Evolutionary conservation across 2,113 vertebrate genomes (phyloP).

Genomic region (Indicator indicator): DNA sequence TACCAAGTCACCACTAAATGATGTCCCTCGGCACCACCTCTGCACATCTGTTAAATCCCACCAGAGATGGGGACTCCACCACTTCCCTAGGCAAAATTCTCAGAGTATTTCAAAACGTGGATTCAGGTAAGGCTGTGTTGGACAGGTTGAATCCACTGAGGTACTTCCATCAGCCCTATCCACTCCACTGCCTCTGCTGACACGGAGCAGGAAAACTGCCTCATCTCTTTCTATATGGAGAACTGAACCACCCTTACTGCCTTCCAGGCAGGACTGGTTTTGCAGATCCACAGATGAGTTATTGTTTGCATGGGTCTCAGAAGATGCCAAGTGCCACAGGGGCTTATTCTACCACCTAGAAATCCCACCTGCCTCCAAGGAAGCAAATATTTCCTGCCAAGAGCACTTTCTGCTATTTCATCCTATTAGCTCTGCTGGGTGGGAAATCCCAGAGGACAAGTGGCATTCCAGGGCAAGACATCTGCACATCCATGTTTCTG

Average conservation of each 20-base stretch:
- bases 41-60: no score
- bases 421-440: not conserved
- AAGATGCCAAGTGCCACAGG: conserved; percentile 1
- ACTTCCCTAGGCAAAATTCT: not conserved
- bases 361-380: not conserved
- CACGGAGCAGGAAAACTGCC: not conserved
- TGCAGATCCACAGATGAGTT: not conserved
- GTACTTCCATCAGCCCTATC: not conserved
- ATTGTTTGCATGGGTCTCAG: not conserved
- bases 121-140: not conserved
- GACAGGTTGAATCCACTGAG: not conserved
- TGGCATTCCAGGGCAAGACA: not conserved
- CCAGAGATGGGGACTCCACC: no score
- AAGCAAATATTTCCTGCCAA: not conserved
- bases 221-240: not conserved
- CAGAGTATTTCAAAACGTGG: not conserved
- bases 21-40: no score
- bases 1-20: no score
- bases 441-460: conserved; percentile 4
- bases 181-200: not conserved
- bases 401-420: not conserved
- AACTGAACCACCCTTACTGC: not conserved
- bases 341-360: not conserved
- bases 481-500: not conserved
- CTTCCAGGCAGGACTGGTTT: not conserved